A percentile compares a stretch with the other conserved stretches of the same genome.
phyloP scores from a whole-genome alignment of 2,888 invertebrate species.

The Bombyx huttoni region DNA sequence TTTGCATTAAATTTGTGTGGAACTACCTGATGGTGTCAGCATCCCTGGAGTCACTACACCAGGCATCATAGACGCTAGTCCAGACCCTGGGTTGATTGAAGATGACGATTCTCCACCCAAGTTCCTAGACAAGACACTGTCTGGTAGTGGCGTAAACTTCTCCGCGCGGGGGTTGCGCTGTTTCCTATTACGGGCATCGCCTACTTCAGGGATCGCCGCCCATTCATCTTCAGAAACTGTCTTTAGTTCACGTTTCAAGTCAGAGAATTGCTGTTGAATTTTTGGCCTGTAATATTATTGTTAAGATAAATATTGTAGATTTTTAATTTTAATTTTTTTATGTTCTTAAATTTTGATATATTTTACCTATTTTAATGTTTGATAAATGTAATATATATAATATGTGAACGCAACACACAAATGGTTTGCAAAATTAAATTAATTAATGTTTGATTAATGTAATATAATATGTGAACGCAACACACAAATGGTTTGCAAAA shows the following conservation, averaged over 20 bases:
- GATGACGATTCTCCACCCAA: slow-evolving; percentile 85
- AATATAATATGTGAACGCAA: too few species aligned
- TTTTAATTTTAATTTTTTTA: neutral
- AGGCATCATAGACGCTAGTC: slow-evolving; percentile 89
- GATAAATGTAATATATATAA: too few species aligned
- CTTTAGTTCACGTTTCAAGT: slow-evolving; percentile 90
- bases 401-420: too few species aligned
- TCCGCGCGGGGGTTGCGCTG: slow-evolving; percentile 96
- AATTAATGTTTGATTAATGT: too few species aligned
- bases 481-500: too few species aligned
- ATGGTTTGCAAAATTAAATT: too few species aligned
- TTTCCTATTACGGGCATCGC: slow-evolving; percentile 97
- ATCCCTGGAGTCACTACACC: slow-evolving; percentile 90
- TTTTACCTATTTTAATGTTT: too few species aligned
- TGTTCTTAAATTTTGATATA: too few species aligned
- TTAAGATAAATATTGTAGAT: neutral
- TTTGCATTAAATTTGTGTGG: neutral
- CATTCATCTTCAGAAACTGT: slow-evolving; percentile 93
- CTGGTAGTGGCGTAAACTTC: slow-evolving; percentile 97
- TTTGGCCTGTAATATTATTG: slow-evolving; percentile 78
- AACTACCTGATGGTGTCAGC: slow-evolving; percentile 83
- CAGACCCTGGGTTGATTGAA: slow-evolving; percentile 87
- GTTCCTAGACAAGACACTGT: slow-evolving; percentile 91
- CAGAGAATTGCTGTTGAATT: slow-evolving; percentile 99
- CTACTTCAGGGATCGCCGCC: slow-evolving; percentile 98